phyloP scores from a whole-genome alignment of 2,888 invertebrate species.

The Watsonalla binaria region DNA sequence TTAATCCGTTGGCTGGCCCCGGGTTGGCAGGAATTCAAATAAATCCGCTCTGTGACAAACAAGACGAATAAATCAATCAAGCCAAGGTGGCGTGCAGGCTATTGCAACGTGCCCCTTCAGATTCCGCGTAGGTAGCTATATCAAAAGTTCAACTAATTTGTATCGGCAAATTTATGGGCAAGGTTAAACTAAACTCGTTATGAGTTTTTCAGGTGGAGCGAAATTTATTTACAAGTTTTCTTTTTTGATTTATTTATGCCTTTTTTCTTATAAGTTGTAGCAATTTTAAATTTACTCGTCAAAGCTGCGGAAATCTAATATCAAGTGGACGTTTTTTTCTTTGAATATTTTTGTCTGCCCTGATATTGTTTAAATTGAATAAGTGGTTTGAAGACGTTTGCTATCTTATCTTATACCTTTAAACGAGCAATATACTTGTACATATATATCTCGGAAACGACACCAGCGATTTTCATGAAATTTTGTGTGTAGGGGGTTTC shows the following conservation, averaged over 20 bases:
- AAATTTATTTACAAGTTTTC: conserved; percentile 59
- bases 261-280: conserved; percentile 22
- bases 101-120: conserved; percentile 61
- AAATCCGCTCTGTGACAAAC: conserved; percentile 77
- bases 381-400: neutral
- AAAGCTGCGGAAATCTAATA: conserved; percentile 6
- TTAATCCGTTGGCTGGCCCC: conserved; percentile 72
- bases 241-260: conserved; percentile 52
- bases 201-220: conserved; percentile 59
- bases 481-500: too few relatives aligned
- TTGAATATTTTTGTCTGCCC: neutral
- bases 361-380: neutral
- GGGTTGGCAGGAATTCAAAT: conserved; percentile 77
- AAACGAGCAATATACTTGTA: too few relatives aligned
- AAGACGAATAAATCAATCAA: conserved; percentile 79
- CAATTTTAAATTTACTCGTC: conserved; percentile 13
- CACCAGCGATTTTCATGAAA: too few relatives aligned
- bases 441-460: too few relatives aligned
- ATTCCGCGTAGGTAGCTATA: conserved; percentile 29
- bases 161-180: conserved; percentile 70
- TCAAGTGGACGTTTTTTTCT: neutral
- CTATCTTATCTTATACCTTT: too few relatives aligned
- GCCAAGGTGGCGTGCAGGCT: conserved; percentile 72
- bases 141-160: conserved; percentile 65
- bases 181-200: conserved; percentile 74